Percentiles rank a stretch among this genome's conserved stretches.
Evolutionary conservation across 2,113 vertebrate species (phyloP).

Genomic region (Alces alces): DNA sequence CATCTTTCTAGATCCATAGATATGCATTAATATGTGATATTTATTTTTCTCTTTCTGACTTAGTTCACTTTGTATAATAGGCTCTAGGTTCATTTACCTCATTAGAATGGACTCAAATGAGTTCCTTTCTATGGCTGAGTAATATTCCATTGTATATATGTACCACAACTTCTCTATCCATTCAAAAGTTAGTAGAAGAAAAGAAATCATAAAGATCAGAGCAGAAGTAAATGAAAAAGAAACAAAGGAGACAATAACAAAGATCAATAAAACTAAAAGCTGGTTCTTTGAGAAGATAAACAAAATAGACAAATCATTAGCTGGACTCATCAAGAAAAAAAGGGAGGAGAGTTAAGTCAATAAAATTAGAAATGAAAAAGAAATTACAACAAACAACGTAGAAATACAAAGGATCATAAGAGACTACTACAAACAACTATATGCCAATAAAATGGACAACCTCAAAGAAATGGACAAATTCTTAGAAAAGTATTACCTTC

Average conservation of each 20-base stretch:
- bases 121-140: neutral
- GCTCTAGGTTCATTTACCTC: neutral
- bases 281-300: neutral
- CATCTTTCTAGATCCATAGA: neutral
- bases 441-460: neutral
- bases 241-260: neutral
- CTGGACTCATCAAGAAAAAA: neutral
- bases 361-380: neutral
- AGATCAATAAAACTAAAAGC: neutral
- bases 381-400: neutral
- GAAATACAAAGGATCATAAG: neutral
- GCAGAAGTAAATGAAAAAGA: neutral
- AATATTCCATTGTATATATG: neutral
- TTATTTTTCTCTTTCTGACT: neutral
- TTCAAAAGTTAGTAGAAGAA: neutral
- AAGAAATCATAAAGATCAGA: neutral
- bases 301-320: neutral
- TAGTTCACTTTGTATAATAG: neutral
- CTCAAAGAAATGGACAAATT: neutral
- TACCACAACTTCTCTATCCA: neutral
- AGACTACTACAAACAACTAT: neutral
- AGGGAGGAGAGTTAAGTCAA: neutral
- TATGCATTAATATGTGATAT: neutral
- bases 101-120: neutral
- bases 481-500: neutral